phyloP scores from a whole-genome alignment of 2,113 vertebrate genomes.

The Perca fluviatilis region DNA sequence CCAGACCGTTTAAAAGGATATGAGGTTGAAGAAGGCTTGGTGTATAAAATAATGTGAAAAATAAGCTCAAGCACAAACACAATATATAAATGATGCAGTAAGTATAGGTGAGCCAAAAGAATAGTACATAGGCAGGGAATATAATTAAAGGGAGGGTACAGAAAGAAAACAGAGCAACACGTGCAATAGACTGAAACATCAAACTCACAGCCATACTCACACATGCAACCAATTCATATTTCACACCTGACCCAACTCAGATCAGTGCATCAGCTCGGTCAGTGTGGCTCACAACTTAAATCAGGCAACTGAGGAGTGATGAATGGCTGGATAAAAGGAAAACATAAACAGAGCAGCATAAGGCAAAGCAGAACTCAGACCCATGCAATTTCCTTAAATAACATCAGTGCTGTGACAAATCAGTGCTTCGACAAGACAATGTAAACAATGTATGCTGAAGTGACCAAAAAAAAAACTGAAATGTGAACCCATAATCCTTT shows the following conservation, averaged over 20 bases:
- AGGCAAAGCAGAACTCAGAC: constrained; percentile 59
- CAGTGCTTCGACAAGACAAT: constrained; percentile 31
- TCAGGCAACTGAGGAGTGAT: constrained; percentile 77
- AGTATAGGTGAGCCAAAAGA: not conserved
- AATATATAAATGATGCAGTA: not conserved
- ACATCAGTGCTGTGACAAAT: constrained; percentile 33
- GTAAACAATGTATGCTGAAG: constrained; percentile 22
- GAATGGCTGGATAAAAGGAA: constrained; percentile 76
- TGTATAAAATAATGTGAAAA: not conserved
- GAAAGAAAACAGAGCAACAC: constrained; percentile 21
- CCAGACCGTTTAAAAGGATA: not conserved
- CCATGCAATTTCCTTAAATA: constrained; percentile 52
- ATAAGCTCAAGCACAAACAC: constrained; percentile 19
- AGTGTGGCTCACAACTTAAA: constrained; percentile 79
- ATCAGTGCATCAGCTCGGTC: constrained; percentile 72
- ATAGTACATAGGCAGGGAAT: not conserved
- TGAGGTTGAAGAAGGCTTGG: constrained; percentile 3
- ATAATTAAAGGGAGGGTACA: not conserved
- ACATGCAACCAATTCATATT: constrained; percentile 77
- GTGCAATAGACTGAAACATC: constrained; percentile 40
- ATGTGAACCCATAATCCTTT: constrained; percentile 17
- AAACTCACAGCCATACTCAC: constrained; percentile 74
- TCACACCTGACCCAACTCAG: constrained; percentile 74
- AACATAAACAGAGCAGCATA: constrained; percentile 71
- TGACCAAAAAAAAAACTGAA: constrained; percentile 30